Percentiles rank a stretch among this genome's conserved stretches.
phyloP scores from a whole-genome alignment of 2,797 vertebrate genomes.

The Pelodytes ibericus region DNA sequence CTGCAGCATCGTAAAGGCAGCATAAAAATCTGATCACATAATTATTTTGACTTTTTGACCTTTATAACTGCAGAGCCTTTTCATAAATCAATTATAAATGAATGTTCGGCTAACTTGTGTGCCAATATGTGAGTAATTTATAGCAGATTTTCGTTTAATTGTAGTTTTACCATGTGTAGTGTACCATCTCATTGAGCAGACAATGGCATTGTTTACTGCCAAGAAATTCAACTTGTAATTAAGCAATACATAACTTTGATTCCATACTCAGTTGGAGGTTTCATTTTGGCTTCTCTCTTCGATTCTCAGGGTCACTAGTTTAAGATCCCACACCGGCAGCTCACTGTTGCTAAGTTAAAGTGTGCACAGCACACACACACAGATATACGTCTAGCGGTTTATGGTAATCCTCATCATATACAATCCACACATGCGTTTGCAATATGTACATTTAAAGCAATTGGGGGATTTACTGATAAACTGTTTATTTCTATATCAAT shows the following conservation, averaged over 20 bases:
- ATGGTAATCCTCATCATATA: conserved; percentile 33
- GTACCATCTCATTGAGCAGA: conserved; percentile 46
- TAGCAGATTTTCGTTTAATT: conserved; percentile 44
- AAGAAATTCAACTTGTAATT: conserved; percentile 49
- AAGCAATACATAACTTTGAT: conserved; percentile 56
- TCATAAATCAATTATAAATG: conserved; percentile 41
- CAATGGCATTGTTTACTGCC: conserved; percentile 48
- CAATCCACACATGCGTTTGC: background rate
- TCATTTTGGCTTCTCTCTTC: conserved; percentile 37
- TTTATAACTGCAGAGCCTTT: conserved; percentile 23
- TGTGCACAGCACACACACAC: conserved; percentile 20
- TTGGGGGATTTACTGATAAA: conserved; percentile 17
- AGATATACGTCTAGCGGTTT: conserved; percentile 32
- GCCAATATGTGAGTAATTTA: conserved; percentile 46
- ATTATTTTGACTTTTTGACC: conserved; percentile 45
- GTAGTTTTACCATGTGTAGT: conserved; percentile 41
- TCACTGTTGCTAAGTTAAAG: conserved; percentile 39
- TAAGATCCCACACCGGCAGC: conserved; percentile 46
- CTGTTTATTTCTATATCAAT: conserved; percentile 6
- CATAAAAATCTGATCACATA: conserved; percentile 25
- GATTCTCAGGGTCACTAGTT: conserved; percentile 51
- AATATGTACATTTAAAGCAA: conserved; percentile 28
- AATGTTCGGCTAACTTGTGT: conserved; percentile 20
- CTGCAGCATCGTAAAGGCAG: background rate
- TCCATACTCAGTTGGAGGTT: conserved; percentile 50